These are phyloP conservation scores for Chaetodon trifasciatus DNA, from an alignment of 2,797 vertebrate species.

Conservation along the genomic window DNA sequence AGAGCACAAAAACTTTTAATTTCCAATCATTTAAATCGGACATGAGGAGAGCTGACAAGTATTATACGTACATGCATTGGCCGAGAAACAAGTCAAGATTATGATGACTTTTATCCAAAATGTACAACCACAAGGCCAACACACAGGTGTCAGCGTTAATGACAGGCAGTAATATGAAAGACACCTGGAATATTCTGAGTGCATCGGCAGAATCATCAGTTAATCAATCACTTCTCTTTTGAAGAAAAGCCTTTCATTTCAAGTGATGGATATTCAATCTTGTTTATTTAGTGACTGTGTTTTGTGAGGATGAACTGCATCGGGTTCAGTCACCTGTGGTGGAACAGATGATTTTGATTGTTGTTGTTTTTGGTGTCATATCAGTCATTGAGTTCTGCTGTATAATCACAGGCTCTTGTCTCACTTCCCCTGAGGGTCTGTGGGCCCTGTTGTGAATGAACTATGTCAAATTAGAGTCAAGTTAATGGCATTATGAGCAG, in stretches of 20 bases:
- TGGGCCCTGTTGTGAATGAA: slow-evolving; percentile 38
- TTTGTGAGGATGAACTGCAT: not conserved
- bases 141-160: not conserved
- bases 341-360: not conserved
- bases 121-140: not conserved
- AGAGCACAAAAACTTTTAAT: too few species aligned
- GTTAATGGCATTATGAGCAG: slow-evolving; percentile 62
- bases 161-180: not conserved
- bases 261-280: not conserved
- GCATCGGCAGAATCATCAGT: not conserved
- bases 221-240: not conserved
- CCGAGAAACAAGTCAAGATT: not conserved
- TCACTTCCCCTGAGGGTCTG: slow-evolving; percentile 17
- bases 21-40: too few species aligned
- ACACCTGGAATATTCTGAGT: not conserved
- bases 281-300: not conserved
- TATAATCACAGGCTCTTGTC: slow-evolving; percentile 18
- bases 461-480: slow-evolving; percentile 64
- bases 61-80: not conserved
- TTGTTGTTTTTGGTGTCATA: slow-evolving; percentile 8
- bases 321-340: not conserved
- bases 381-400: slow-evolving; percentile 11
- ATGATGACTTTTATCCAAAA: not conserved
- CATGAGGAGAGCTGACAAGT: not conserved
- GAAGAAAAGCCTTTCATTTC: not conserved